Base-by-base conservation (phyloP, 30 jellyfish, hydroid and myxozoan genomes). In the Turritopsis rubra region DNA sequence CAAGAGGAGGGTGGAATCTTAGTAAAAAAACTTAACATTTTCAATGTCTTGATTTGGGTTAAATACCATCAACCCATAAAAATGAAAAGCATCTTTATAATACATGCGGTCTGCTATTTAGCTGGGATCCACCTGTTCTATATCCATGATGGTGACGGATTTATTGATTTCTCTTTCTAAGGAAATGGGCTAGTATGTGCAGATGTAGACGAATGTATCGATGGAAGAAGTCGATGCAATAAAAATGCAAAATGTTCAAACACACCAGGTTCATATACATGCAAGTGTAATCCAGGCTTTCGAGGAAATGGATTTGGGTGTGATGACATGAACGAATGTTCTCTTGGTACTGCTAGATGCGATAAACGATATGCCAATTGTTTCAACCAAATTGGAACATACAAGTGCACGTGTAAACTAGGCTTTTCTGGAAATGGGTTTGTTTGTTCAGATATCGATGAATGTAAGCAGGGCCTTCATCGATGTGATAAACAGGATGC, bases 381-480 rank as follows among this genome's bases (percentile, higher is more conserved):
- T 53, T 21, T 52, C 20, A 79, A 88, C 77, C 25, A 52, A 22
- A 41, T 52, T 21, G 96, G 96, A 1, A 17, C 91, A 54, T 83
- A 65, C 74, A 20, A 29, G 26, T 88, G 96, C 72, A n/a, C 71
- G 8, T 88, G 96, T 83, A 71, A 41, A 21, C 54, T 18, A 53
- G 96, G 96, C 22, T 88, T 73, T 80, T 21, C 72, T 8, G 96
- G 96, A 9, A 79, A 73, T 65, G 96, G 96, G 16, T 8, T 0
- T 52, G 31, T 27, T 22, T 88, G 96, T 72, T 13, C 86, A 20
- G 96, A 88, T 68, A 27, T 88, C 21, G 83, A 88, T 29, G 96
- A 88, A 71, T 88, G 96, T 65, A 60, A 20, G 54, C 52, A 27
- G 52, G 29, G 30, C 52, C 52, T 22, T 41, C 84, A 87, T 75